Percentiles rank a stretch among this genome's conserved stretches.
Conservation (phyloP, 2,797 vertebrate species). For the Pangasius mekongensis region DNA sequence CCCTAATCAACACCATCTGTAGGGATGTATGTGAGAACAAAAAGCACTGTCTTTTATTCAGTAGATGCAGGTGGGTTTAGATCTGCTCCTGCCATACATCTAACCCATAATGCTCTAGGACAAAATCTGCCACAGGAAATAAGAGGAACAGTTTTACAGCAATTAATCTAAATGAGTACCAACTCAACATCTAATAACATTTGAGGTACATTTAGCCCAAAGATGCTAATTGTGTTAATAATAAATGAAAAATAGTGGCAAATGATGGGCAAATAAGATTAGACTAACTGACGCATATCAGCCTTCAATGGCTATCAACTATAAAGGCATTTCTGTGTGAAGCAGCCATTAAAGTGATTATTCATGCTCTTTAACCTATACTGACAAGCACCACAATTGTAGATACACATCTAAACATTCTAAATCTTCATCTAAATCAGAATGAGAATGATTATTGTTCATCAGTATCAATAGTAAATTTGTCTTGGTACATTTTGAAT, state of each 20-base stretch:
- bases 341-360: not conserved
- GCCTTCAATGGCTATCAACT: not conserved
- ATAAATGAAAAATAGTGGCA: not conserved
- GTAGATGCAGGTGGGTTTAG: slow-evolving; percentile 45
- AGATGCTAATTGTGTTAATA: not conserved
- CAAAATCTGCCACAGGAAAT: slow-evolving; percentile 9
- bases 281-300: not conserved
- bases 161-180: not conserved
- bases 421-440: not conserved
- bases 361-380: not conserved
- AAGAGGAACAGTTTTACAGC: not conserved
- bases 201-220: too few species aligned
- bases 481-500: not conserved
- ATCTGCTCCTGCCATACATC: slow-evolving; percentile 31
- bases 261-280: not conserved
- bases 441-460: not conserved
- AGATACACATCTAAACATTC: not conserved
- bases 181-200: not conserved
- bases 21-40: slow-evolving; percentile 36
- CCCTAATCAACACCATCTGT: slow-evolving; percentile 41
- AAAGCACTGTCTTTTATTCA: slow-evolving; percentile 50
- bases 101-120: slow-evolving; percentile 3
- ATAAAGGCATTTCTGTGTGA: not conserved
- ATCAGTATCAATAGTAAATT: not conserved
- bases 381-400: not conserved